A percentile compares a stretch with the other conserved stretches of the same genome.
Conservation (phyloP, 2,888 invertebrate species). For the Drosophila phalerata region DNA sequence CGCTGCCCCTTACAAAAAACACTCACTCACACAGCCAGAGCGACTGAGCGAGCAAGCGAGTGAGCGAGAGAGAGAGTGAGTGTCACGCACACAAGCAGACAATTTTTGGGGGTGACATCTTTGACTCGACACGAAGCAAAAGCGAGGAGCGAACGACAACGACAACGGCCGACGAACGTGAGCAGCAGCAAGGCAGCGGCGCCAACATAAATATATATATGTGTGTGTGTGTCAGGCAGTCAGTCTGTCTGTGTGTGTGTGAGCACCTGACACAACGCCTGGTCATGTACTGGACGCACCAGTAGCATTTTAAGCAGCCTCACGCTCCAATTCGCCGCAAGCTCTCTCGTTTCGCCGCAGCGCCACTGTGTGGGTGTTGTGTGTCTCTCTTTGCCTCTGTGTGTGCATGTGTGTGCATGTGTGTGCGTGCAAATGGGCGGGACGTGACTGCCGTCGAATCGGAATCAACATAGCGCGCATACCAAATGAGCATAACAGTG, state of each 20-base stretch:
- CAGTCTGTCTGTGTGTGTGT: slow-evolving; percentile 31
- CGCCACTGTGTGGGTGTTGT: slow-evolving; percentile 42
- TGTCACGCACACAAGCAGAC: slow-evolving; percentile 55
- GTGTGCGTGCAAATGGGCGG: slow-evolving; percentile 86
- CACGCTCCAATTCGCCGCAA: slow-evolving; percentile 83
- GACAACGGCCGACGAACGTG: slow-evolving; percentile 51
- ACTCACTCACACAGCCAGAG: slow-evolving; percentile 33
- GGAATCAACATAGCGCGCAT: slow-evolving; percentile 84
- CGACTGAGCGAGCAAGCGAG: slow-evolving; percentile 5
- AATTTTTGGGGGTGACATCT: slow-evolving; percentile 80
- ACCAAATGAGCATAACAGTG: slow-evolving; percentile 78
- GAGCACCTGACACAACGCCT: slow-evolving; percentile 84
- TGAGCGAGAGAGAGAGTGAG: slow-evolving; percentile 27
- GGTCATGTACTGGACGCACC: slow-evolving; percentile 86
- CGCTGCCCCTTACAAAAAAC: slow-evolving; percentile 57
- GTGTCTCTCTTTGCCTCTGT: slow-evolving; percentile 48
- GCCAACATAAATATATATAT: slow-evolving; percentile 26
- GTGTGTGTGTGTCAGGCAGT: slow-evolving; percentile 28
- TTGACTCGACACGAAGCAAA: slow-evolving; percentile 77
- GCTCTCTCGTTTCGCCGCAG: slow-evolving; percentile 42
- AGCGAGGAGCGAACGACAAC: slow-evolving; percentile 28
- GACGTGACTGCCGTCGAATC: slow-evolving; percentile 86
- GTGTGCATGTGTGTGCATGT: slow-evolving; percentile 28
- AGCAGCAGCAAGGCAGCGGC: slow-evolving; percentile 49
- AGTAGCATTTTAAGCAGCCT: slow-evolving; percentile 86